Evolutionary conservation across 2,113 vertebrate species (phyloP).

Genomic region (Corvus hawaiiensis): DNA sequence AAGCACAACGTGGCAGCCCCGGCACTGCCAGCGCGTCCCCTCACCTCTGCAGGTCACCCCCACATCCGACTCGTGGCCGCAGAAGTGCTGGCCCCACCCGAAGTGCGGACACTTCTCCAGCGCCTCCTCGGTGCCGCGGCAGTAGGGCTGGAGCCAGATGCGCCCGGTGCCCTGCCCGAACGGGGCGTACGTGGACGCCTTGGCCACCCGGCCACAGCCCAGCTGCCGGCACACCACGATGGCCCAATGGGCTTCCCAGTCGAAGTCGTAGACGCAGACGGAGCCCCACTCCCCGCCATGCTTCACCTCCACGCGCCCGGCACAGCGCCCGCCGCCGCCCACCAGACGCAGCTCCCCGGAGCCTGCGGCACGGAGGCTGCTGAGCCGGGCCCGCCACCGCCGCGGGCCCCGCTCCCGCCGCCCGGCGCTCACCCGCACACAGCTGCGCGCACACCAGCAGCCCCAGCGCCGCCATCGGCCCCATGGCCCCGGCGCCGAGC

Average conservation of each 20-base stretch:
- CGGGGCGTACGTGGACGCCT: accelerated
- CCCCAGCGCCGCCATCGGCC: neutral
- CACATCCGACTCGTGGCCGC: neutral
- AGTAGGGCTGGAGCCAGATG: neutral
- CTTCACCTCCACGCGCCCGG: constrained; percentile 17
- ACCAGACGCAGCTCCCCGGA: neutral
- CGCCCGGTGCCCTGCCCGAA: neutral
- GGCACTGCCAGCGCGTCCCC: accelerated
- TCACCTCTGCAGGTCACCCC: constrained; percentile 26
- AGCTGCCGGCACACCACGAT: neutral
- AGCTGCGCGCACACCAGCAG: neutral
- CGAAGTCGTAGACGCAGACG: neutral
- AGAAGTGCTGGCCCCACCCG: neutral
- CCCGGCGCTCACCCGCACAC: neutral
- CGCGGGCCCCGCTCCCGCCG: neutral
- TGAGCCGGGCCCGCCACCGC: neutral
- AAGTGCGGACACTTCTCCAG: neutral
- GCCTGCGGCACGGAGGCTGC: neutral
- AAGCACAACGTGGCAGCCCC: accelerated
- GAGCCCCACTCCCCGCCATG: neutral
- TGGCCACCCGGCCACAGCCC: neutral
- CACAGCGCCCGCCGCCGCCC: neutral
- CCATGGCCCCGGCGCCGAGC: neutral
- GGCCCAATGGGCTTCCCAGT: accelerated
- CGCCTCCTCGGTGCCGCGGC: accelerated